Base-by-base conservation (phyloP, 2,113 vertebrate species). In the Atrichornis clamosus region DNA sequence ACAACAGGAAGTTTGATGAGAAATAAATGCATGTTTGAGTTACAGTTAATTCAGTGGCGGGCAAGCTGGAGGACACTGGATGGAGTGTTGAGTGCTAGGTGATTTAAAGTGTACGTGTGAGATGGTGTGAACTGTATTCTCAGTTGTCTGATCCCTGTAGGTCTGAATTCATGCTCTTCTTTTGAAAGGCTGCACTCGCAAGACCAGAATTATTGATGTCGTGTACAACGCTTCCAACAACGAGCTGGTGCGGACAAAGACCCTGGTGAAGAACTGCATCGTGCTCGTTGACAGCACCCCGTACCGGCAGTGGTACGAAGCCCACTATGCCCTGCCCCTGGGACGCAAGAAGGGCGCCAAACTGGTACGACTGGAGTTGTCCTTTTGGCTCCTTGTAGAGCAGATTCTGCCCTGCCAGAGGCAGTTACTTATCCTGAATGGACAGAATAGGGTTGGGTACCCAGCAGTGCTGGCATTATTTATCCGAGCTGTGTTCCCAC, bases 201-300 rank as follows among this genome's bases (percentile, higher is more conserved):
- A 99, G 96, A 99, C 99, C 84, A 99, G 99, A 82, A 99, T 99
- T 90, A 99, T 99, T 3, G 99, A 99, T 44, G 99, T 99, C 4
- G 99, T 99, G 90, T 99, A 99, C 98, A 99, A 99, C 3, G 99
- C 99, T 26, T 99, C 99, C 80, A 99, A 99, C 98, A 99, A 99
- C 1, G 99, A 99, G 91, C 98, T 99, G 97, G 99, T 99, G 95
- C 98, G 99, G 96, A 99, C 99, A 67, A 99, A 99, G 97, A 99
- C 99, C 33, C 97, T 99, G 97, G 99, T 99, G 97, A 99, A 99
- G 98, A 99, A 99, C 94, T 99, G 99, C 96, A 98, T 99, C 2
- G 98, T 99, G 62, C 98, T 99, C 2, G 73, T 99, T 2, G 99
- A 99, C 97, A 99, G 99, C 96, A 98, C 99, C 46, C 99, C 99